Evolutionary conservation across 1,140 invertebrate genomes (phyloP).

Genomic region (Drosophila parabipectinata): DNA sequence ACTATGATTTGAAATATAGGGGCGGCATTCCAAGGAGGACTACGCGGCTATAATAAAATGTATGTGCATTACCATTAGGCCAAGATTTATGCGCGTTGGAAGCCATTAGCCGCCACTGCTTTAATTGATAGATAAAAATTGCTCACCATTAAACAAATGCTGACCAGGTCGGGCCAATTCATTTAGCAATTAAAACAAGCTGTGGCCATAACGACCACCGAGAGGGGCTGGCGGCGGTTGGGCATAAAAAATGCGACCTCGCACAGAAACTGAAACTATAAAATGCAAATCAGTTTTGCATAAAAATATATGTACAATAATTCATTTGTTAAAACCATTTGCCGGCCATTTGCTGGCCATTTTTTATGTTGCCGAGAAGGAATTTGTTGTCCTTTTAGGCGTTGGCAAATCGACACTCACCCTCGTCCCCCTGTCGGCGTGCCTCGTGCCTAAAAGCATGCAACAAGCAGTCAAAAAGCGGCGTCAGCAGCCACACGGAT

Average conservation of each 20-base stretch:
- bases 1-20: neutral
- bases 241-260: slow-evolving; percentile 5
- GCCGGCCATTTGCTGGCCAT: slow-evolving; percentile 69
- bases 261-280: slow-evolving; percentile 56
- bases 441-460: slow-evolving; percentile 49
- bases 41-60: neutral
- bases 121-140: slow-evolving; percentile 80
- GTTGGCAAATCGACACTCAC: slow-evolving; percentile 80
- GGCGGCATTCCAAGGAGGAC: neutral
- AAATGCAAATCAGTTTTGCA: slow-evolving; percentile 71
- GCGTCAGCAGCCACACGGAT: slow-evolving; percentile 13
- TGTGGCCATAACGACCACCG: slow-evolving; percentile 46
- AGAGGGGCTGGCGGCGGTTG: neutral
- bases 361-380: slow-evolving; percentile 54
- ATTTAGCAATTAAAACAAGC: slow-evolving; percentile 80
- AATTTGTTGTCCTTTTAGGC: slow-evolving; percentile 83
- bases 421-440: slow-evolving; percentile 1
- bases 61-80: slow-evolving; percentile 33
- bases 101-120: slow-evolving; percentile 60
- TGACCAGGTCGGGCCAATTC: slow-evolving; percentile 50
- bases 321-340: slow-evolving; percentile 78
- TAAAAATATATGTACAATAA: slow-evolving; percentile 61
- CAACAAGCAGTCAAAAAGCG: slow-evolving; percentile 63
- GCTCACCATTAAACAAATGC: slow-evolving; percentile 71
- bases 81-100: slow-evolving; percentile 54